A percentile compares a stretch with the other conserved stretches of the same genome.
These are phyloP conservation scores for Electrophaes corylata DNA, from an alignment of 2,888 invertebrate genomes.

Conservation along the genomic window DNA sequence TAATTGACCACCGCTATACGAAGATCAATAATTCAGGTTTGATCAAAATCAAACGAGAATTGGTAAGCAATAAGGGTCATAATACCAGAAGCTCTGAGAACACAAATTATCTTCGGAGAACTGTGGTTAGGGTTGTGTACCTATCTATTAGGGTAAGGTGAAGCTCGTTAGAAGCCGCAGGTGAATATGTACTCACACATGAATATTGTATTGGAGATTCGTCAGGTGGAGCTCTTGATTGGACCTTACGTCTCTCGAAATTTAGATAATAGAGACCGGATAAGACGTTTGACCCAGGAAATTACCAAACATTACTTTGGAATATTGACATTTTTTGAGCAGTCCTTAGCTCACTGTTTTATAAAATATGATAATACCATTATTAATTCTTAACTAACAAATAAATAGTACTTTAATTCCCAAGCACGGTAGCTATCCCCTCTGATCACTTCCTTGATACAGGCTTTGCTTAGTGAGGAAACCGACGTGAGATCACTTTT, in stretches of 20 bases:
- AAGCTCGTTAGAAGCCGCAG: conserved; percentile 17
- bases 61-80: conserved; percentile 7
- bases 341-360: too few relatives aligned
- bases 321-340: too few relatives aligned
- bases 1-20: too few relatives aligned
- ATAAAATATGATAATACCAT: too few relatives aligned
- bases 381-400: too few relatives aligned
- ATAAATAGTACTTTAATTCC: too few relatives aligned
- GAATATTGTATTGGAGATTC: conserved; percentile 17
- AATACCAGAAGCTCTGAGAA: conserved; percentile 11
- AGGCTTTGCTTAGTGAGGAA: too few relatives aligned
- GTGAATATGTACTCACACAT: conserved; percentile 12
- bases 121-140: conserved; percentile 14
- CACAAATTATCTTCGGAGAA: conserved; percentile 10
- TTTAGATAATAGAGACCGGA: not conserved
- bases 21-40: not conserved
- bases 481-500: too few relatives aligned
- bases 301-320: too few relatives aligned
- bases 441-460: too few relatives aligned
- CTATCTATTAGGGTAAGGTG: conserved; percentile 18
- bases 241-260: conserved; percentile 8
- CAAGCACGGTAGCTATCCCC: too few relatives aligned
- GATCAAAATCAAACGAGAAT: conserved; percentile 1
- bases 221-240: conserved; percentile 11
- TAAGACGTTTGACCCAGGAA: too few relatives aligned